These are phyloP conservation scores for Cyanoliseus patagonus DNA, from an alignment of 2,113 vertebrate genomes.

Conservation along the genomic window DNA sequence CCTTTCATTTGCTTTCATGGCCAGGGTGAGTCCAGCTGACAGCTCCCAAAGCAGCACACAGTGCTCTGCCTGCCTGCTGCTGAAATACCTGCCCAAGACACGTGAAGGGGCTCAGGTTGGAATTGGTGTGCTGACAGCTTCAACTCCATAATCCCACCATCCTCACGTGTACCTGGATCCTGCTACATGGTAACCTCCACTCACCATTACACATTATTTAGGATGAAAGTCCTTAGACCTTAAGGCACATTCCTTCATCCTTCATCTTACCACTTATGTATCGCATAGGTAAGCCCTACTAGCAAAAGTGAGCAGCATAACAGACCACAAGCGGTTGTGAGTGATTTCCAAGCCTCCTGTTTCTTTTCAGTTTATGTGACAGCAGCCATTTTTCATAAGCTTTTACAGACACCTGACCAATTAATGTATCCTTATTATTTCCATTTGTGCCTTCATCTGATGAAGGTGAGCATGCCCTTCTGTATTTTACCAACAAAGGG, in stretches of 20 bases:
- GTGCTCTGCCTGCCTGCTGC: accelerated
- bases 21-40: neutral
- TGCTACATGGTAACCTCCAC: neutral
- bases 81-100: neutral
- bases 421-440: neutral
- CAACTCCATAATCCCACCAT: neutral
- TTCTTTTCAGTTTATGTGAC: neutral
- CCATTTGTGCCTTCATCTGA: neutral
- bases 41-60: neutral
- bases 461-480: neutral
- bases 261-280: neutral
- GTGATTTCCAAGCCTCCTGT: neutral
- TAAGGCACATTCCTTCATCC: neutral
- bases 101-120: neutral
- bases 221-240: neutral
- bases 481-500: neutral
- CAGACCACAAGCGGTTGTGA: neutral
- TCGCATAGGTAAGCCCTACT: neutral
- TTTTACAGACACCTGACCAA: neutral
- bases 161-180: neutral
- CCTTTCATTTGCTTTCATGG: neutral
- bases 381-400: neutral
- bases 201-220: neutral
- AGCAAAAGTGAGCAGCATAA: neutral
- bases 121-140: neutral